These are phyloP conservation scores for Apodemia duryi DNA, from an alignment of 2,888 invertebrate species.

Conservation along the genomic window DNA sequence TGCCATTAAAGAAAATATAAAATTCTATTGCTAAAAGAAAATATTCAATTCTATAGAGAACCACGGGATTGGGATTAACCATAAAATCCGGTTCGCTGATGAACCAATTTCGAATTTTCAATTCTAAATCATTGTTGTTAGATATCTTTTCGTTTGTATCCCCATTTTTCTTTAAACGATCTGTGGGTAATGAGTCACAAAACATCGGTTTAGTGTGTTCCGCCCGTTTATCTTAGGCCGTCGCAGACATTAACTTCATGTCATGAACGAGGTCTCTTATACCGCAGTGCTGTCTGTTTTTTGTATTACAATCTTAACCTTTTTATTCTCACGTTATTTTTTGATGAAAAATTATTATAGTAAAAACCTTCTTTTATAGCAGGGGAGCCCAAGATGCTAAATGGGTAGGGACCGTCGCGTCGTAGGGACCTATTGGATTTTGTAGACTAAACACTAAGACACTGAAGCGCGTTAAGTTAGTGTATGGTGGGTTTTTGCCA, in stretches of 20 bases:
- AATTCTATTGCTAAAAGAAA: constrained; percentile 22
- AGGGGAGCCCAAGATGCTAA: too few relatives aligned
- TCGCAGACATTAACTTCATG: constrained; percentile 35
- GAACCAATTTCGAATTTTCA: constrained; percentile 21
- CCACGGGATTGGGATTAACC: constrained; percentile 39
- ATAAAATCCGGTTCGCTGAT: constrained; percentile 35
- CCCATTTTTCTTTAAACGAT: constrained; percentile 26
- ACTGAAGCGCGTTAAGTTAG: too few relatives aligned
- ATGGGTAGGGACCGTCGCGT: too few relatives aligned
- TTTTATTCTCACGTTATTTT: background rate
- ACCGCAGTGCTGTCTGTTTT: constrained; percentile 26
- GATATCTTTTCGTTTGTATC: constrained; percentile 29
- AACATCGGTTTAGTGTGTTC: constrained; percentile 43
- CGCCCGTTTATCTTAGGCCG: constrained; percentile 40
- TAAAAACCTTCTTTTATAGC: too few relatives aligned
- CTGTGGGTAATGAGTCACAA: constrained; percentile 43
- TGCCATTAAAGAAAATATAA: too few relatives aligned
- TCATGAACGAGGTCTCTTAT: constrained; percentile 25
- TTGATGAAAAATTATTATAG: background rate
- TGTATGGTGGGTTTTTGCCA: too few relatives aligned
- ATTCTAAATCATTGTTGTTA: constrained; percentile 28
- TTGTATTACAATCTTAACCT: constrained; percentile 22
- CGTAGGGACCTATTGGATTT: too few relatives aligned
- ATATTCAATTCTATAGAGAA: constrained; percentile 43
- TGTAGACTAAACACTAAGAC: too few relatives aligned